Conservation (phyloP, 2,797 vertebrate genomes). For the Morus bassanus region DNA sequence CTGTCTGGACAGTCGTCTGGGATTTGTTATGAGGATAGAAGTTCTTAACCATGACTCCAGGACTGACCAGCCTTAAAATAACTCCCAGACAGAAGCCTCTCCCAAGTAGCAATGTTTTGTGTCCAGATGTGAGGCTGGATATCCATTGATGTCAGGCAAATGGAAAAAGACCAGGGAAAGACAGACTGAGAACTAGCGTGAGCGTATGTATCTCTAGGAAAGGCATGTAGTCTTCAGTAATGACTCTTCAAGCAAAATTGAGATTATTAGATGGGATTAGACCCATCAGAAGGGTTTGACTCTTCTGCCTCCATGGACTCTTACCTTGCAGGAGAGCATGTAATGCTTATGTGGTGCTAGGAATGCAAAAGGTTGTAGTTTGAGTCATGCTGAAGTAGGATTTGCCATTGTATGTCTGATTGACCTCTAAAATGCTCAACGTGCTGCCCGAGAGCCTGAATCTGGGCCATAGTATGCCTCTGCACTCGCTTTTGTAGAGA, state of each 20-base stretch:
- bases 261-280: neutral
- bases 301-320: neutral
- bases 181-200: neutral
- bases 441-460: neutral
- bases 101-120: neutral
- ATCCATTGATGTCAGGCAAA: neutral
- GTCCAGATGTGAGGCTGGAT: neutral
- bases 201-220: neutral
- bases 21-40: neutral
- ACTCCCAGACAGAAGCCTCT: neutral
- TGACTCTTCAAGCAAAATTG: neutral
- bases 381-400: rapidly evolving
- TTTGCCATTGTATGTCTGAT: rapidly evolving
- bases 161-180: neutral
- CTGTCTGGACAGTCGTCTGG: neutral
- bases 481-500: neutral
- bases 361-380: neutral
- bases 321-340: neutral
- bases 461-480: neutral
- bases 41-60: neutral
- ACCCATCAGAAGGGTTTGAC: neutral
- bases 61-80: neutral
- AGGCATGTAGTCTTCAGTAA: neutral
- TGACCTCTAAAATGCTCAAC: neutral
- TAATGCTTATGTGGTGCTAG: neutral